Base-by-base conservation (phyloP, 2,113 vertebrate genomes). In the Terrapene triunguis region DNA sequence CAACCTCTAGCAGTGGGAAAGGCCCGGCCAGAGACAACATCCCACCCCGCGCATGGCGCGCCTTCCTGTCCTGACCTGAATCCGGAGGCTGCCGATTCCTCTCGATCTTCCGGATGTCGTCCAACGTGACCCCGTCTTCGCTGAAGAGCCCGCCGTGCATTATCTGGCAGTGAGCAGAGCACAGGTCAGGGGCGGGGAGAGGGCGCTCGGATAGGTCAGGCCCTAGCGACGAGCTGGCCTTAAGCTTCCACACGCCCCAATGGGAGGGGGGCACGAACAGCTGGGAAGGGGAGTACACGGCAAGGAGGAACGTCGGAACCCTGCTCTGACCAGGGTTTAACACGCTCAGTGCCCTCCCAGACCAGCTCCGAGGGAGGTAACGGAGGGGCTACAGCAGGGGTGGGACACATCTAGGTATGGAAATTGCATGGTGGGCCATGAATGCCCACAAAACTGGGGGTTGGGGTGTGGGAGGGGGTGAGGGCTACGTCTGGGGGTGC, bases 81-180 rank as follows among this genome's bases (percentile, higher is more conserved):
- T 99, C 98, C 0, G 98, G 98, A 5, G 98, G 98, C 65, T 99
- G 98, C 51, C 98, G 96, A 90, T 99, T 99, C 85, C 98, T 89
- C 80, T 98, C 98, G 1, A 99, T 99, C 98, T 99, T 99, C 80
- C 99, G 98, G 94, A 99, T 98, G 92, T 99, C 99, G 0, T 99
- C 99, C 89, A 99, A 97, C 17, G 99, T 99, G 81, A 99, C 98
- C 0, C 99, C 99, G 0, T 99, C 99, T 97, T 99, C 99, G 12
- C 99, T 99, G 97, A 99, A 99, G 42, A 99, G 98, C 1, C 99
- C 99, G 3, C 99, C 99, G 0, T 99, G 99, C 99, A 99, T 99
- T 69, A 99, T 99, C 99, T 99, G 97, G 1, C n/a, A 29, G 89
- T 14, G 78, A 25, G 53, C 11, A 72, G 5, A 38, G n/a, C 35